Conservation (phyloP, 2,888 invertebrate species). For the Andrena minutula region DNA sequence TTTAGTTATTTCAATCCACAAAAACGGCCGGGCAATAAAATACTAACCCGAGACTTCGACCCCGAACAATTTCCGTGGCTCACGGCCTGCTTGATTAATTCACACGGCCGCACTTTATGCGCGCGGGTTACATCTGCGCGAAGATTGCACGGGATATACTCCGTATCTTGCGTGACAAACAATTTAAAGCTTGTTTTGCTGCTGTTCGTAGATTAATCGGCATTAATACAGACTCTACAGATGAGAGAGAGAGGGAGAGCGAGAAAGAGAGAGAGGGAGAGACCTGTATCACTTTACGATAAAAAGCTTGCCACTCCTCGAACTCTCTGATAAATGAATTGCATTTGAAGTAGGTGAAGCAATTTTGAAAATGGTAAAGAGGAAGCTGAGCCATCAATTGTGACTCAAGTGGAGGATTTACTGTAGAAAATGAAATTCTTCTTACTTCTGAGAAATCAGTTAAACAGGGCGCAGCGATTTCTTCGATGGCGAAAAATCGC, state of each 20-base stretch:
- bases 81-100: conserved; percentile 29
- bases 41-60: conserved; percentile 22
- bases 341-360: no score
- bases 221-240: neutral
- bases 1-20: conserved; percentile 61
- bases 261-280: no score
- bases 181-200: conserved; percentile 28
- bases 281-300: no score
- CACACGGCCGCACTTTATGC: neutral
- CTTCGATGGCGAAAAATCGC: conserved; percentile 30
- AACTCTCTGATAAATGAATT: no score
- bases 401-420: no score
- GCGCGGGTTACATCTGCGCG: neutral
- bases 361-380: no score
- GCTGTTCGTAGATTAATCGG: conserved; percentile 25
- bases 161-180: conserved; percentile 11
- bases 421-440: no score
- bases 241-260: no score
- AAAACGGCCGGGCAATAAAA: conserved; percentile 59
- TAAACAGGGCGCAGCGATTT: conserved; percentile 12
- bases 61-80: neutral
- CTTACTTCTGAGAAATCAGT: neutral
- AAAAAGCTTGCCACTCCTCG: no score
- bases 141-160: neutral
- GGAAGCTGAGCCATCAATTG: no score